These are phyloP conservation scores for Drosophila atripex DNA, from an alignment of 2,888 invertebrate species.

Conservation along the genomic window DNA sequence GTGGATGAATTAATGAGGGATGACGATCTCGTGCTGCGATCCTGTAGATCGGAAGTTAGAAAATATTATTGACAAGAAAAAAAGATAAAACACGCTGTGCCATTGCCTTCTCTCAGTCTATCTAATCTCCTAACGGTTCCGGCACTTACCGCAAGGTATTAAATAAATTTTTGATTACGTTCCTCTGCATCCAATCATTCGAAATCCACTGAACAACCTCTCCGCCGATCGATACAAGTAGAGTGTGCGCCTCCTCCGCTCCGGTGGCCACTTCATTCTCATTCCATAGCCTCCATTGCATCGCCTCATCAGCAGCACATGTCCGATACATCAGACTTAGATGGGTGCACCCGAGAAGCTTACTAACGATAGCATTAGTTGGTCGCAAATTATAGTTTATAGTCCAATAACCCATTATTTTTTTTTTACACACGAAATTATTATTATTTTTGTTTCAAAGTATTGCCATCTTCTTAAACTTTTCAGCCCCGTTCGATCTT, in stretches of 20 bases:
- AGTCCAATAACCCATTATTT: neutral
- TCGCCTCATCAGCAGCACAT: conserved; percentile 20
- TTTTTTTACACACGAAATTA: neutral
- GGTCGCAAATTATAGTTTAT: conserved; percentile 17
- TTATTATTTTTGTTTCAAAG: conserved; percentile 61
- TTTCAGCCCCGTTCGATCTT: conserved; percentile 41
- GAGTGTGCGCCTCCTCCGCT: neutral
- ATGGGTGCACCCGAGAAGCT: conserved; percentile 3
- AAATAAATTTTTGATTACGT: conserved; percentile 11
- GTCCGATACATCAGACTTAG: conserved; percentile 1
- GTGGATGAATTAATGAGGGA: neutral
- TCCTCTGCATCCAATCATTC: conserved; percentile 33
- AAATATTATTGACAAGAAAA: conserved; percentile 12
- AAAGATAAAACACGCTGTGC: conserved; percentile 46
- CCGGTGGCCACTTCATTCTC: conserved; percentile 17
- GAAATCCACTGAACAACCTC: conserved; percentile 13
- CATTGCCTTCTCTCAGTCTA: conserved; percentile 47
- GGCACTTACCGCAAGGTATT: conserved; percentile 65
- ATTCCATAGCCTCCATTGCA: conserved; percentile 15
- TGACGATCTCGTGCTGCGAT: conserved; percentile 20
- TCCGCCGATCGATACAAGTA: neutral
- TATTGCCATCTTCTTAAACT: conserved; percentile 73
- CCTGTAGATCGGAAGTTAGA: conserved; percentile 4
- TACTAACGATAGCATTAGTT: conserved; percentile 28
- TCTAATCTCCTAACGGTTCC: conserved; percentile 24